Evolutionary conservation across 23 tunicate species (phyloP).

Genomic region (Halocynthia aurantium): DNA sequence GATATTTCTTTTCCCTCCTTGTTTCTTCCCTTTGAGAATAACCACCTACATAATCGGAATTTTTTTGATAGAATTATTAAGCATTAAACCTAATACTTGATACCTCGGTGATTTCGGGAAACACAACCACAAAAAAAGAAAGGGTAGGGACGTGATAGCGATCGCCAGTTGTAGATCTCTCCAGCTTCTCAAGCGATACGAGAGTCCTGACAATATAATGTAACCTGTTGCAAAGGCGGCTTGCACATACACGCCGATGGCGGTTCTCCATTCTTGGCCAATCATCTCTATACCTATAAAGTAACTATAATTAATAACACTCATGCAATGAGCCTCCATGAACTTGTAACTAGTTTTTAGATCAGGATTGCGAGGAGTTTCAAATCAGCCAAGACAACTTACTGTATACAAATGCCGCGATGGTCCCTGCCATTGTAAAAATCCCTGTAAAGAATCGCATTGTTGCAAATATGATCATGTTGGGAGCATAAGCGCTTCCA

Average conservation of each 20-base stretch:
- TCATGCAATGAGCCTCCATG: too few relatives aligned
- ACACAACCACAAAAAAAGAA: constrained; percentile 65
- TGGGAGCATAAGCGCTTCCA: constrained; percentile 84
- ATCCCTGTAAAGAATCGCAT: constrained; percentile 61
- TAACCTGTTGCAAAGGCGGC: constrained; percentile 88
- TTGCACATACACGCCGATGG: constrained; percentile 71
- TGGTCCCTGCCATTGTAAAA: constrained; percentile 71
- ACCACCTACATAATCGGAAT: constrained; percentile 60
- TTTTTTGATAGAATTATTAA: neutral
- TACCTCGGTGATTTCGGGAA: constrained; percentile 95
- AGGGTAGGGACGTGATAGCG: constrained; percentile 66
- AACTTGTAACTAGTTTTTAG: too few relatives aligned
- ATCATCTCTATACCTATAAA: constrained; percentile 80
- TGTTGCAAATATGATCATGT: constrained; percentile 59
- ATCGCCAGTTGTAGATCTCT: constrained; percentile 78
- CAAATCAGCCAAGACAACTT: neutral
- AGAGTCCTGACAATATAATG: constrained; percentile 81
- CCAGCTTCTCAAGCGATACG: constrained; percentile 73
- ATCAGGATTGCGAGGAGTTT: too few relatives aligned
- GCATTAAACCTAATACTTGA: too few relatives aligned
- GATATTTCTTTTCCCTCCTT: constrained; percentile 55
- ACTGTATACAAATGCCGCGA: constrained; percentile 92
- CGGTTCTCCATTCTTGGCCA: constrained; percentile 63
- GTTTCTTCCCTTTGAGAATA: constrained; percentile 64
- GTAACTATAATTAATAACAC: neutral